A percentile compares a stretch with the other conserved stretches of the same genome.
Evolutionary conservation across 92 coral and sea anemone species (phyloP).

Genomic region (Parazoanthus swiftii): DNA sequence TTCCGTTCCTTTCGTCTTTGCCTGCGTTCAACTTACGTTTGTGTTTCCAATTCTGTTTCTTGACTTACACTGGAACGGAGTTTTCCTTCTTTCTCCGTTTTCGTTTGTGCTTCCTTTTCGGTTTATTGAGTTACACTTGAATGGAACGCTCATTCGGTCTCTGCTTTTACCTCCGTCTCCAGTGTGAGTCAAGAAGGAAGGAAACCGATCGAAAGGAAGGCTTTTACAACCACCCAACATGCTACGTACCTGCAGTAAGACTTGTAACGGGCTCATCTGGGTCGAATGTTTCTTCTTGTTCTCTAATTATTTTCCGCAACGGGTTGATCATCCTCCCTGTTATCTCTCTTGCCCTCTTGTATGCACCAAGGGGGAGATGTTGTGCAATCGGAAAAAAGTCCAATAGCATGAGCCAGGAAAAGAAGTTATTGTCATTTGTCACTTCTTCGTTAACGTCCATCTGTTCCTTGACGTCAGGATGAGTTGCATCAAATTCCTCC

Average conservation of each 20-base stretch:
- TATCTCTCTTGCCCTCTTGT: background rate
- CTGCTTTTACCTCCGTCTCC: too few species aligned
- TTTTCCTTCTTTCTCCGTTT: too few species aligned
- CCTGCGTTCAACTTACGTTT: too few species aligned
- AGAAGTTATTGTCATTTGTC: background rate
- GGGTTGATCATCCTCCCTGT: background rate
- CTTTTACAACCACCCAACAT: too few species aligned
- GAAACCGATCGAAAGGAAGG: too few species aligned
- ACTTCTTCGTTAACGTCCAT: background rate
- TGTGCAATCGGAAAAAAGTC: background rate
- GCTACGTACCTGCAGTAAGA: background rate
- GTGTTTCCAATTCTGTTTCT: too few species aligned
- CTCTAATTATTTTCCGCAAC: background rate
- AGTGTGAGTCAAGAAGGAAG: too few species aligned
- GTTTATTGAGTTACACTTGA: too few species aligned
- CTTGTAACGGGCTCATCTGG: background rate
- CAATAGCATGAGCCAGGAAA: background rate
- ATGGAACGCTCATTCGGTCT: too few species aligned
- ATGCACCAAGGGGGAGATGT: background rate
- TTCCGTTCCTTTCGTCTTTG: too few species aligned
- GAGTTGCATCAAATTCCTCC: slow-evolving; percentile 4
- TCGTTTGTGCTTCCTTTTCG: too few species aligned
- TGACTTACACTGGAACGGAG: too few species aligned
- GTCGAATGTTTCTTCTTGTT: background rate
- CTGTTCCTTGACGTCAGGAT: background rate